Percentiles rank a stretch among this genome's conserved stretches.
phyloP scores from a whole-genome alignment of 2,113 vertebrate species.

The Pelobates fuscus region DNA sequence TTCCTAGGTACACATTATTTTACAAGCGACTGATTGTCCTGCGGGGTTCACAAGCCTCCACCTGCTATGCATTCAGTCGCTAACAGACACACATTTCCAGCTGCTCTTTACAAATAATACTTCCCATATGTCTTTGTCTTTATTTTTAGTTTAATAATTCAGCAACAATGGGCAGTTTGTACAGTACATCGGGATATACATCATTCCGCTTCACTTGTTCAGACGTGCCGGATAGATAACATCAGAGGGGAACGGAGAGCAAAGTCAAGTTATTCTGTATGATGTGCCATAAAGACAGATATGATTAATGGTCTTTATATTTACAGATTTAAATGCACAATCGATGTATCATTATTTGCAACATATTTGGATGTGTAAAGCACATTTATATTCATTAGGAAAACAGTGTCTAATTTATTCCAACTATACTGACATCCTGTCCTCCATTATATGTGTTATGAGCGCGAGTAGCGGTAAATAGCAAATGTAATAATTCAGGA shows the following conservation, averaged over 20 bases:
- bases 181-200: slow-evolving; percentile 44
- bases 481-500: slow-evolving; percentile 16
- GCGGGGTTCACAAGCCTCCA: slow-evolving; percentile 21
- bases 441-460: neutral
- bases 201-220: slow-evolving; percentile 42
- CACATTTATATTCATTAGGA: slow-evolving; percentile 39
- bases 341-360: slow-evolving; percentile 37
- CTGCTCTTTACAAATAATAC: slow-evolving; percentile 10
- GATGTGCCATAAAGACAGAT: slow-evolving; percentile 27
- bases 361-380: slow-evolving; percentile 15
- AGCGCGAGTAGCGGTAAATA: neutral
- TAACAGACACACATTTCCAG: slow-evolving; percentile 28
- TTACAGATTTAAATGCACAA: slow-evolving; percentile 44
- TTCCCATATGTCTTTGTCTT: slow-evolving; percentile 40
- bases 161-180: slow-evolving; percentile 42
- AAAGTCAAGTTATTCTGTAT: slow-evolving; percentile 37
- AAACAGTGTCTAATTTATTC: slow-evolving; percentile 18
- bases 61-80: slow-evolving; percentile 23
- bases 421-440: slow-evolving; percentile 17
- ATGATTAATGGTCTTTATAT: slow-evolving; percentile 46
- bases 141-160: slow-evolving; percentile 46
- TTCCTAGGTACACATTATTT: slow-evolving; percentile 8
- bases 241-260: slow-evolving; percentile 35
- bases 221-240: slow-evolving; percentile 31
- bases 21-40: neutral